Conservation (phyloP, 2,797 vertebrate species). For the Champsocephalus esox region DNA sequence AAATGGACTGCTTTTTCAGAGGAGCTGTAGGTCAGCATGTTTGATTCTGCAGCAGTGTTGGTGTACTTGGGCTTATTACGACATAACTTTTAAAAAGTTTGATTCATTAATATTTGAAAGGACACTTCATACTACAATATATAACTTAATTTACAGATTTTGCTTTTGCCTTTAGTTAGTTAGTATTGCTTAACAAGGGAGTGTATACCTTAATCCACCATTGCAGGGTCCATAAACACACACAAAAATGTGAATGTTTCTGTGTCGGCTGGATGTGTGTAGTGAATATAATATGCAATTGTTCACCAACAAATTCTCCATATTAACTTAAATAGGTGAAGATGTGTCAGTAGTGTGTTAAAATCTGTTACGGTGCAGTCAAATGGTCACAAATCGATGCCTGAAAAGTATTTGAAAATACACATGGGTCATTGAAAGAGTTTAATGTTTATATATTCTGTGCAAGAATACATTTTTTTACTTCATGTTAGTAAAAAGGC, state of each 20-base stretch:
- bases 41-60: slow-evolving; percentile 19
- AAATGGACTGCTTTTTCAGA: slow-evolving; percentile 64
- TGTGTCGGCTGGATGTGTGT: background rate
- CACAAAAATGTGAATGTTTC: background rate
- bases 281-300: background rate
- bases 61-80: slow-evolving; percentile 7
- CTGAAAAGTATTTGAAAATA: too few relatives aligned
- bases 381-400: background rate
- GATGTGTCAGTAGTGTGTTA: background rate
- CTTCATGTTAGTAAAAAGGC: too few relatives aligned
- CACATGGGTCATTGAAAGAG: too few relatives aligned
- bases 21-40: slow-evolving; percentile 43
- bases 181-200: background rate
- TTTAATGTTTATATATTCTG: too few relatives aligned
- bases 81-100: background rate
- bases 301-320: background rate
- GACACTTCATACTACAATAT: background rate
- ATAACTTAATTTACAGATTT: background rate
- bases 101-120: slow-evolving; percentile 16
- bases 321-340: background rate
- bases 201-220: background rate
- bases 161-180: too few relatives aligned
- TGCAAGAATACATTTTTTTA: too few relatives aligned
- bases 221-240: background rate
- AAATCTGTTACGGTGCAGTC: background rate